These are phyloP conservation scores for Danio albolineatus DNA, from an alignment of 2,797 vertebrate species.

Conservation along the genomic window DNA sequence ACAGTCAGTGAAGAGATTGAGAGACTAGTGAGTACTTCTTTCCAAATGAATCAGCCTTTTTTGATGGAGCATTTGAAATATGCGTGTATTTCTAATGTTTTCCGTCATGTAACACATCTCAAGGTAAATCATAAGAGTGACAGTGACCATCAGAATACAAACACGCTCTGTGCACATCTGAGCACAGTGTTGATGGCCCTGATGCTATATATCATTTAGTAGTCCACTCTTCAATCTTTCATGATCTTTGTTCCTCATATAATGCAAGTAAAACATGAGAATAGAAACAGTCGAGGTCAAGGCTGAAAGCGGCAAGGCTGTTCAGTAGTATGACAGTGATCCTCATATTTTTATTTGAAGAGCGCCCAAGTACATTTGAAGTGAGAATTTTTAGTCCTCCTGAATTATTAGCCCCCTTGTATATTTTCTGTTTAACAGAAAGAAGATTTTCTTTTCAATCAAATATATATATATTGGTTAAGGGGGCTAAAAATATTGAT, in stretches of 20 bases:
- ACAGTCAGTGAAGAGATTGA: too few relatives aligned
- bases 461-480: too few relatives aligned
- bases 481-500: too few relatives aligned
- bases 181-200: neutral
- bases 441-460: too few relatives aligned
- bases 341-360: neutral
- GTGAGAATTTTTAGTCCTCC: too few relatives aligned
- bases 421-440: too few relatives aligned
- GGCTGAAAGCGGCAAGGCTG: too few relatives aligned
- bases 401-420: too few relatives aligned
- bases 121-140: conserved; percentile 53
- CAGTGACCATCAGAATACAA: conserved; percentile 21
- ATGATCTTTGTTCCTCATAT: neutral
- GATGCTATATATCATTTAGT: conserved; percentile 29
- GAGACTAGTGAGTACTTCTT: too few relatives aligned
- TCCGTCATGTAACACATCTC: neutral
- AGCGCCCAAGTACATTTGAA: too few relatives aligned
- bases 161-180: neutral
- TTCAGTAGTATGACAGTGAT: neutral
- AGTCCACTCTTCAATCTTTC: conserved; percentile 31
- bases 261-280: neutral
- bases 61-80: neutral
- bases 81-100: neutral
- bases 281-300: neutral
- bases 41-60: too few relatives aligned